Conservation (phyloP, 2,113 vertebrate species). For the Balaeniceps rex region DNA sequence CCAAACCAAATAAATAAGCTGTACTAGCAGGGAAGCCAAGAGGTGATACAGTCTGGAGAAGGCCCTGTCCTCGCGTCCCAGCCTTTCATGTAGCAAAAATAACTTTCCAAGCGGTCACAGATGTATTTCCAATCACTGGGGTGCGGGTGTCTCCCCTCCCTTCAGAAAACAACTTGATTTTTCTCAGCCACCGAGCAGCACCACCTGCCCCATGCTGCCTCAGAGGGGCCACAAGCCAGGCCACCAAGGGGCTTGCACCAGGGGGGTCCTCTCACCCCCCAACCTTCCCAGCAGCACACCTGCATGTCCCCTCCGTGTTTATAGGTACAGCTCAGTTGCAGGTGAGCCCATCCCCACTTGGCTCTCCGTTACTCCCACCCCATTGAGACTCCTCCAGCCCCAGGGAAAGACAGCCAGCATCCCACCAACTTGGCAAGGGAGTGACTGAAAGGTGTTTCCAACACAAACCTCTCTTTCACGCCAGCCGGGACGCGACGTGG, state of each 20-base stretch:
- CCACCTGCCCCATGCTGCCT: accelerated
- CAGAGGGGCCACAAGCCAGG: background rate
- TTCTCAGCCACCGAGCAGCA: background rate
- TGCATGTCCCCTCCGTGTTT: background rate
- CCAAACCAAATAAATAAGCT: conserved; percentile 58
- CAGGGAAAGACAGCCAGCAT: background rate
- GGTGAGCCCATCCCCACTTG: background rate
- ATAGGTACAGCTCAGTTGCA: background rate
- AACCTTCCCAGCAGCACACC: background rate
- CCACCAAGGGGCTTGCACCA: background rate
- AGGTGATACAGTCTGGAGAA: conserved; percentile 17
- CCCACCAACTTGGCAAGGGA: background rate
- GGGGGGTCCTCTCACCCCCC: background rate
- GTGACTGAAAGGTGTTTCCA: background rate
- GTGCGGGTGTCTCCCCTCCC: background rate
- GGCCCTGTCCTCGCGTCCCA: background rate
- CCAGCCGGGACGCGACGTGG: accelerated
- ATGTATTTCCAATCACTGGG: conserved; percentile 5
- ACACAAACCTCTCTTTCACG: background rate
- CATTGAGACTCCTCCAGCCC: background rate
- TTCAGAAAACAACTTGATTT: background rate
- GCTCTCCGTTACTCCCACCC: background rate
- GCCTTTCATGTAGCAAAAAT: conserved; percentile 42
- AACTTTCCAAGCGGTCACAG: background rate
- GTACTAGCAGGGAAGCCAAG: conserved; percentile 18